Conservation (phyloP, 2,888 invertebrate genomes). For the Hypolimnas misippus region DNA sequence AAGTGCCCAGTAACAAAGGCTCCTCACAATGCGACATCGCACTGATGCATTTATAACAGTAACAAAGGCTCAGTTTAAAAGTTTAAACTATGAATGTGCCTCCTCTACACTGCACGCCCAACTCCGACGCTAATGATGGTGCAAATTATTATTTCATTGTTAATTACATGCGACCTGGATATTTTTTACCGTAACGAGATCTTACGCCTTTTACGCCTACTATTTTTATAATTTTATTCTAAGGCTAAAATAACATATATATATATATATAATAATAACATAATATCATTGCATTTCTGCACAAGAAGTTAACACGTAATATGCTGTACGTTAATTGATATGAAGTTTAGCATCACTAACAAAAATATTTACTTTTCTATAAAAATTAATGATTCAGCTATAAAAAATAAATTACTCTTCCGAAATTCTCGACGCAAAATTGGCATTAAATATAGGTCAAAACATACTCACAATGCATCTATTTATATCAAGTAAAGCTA, state of each 20-base stretch:
- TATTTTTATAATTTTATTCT: constrained; percentile 14
- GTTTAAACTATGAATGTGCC: constrained; percentile 30
- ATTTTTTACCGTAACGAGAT: constrained; percentile 23
- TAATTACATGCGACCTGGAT: constrained; percentile 34
- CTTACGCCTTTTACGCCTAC: constrained; percentile 17
- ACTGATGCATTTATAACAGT: constrained; percentile 19
- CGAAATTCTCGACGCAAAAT: constrained; percentile 53
- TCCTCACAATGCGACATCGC: constrained; percentile 19
- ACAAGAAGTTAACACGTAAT: background rate
- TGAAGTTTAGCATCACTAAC: background rate
- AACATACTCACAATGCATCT: constrained; percentile 70
- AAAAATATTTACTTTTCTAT: constrained; percentile 1
- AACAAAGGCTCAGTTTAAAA: constrained; percentile 24
- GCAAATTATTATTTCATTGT: constrained; percentile 27
- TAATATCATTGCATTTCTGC: too few relatives aligned
- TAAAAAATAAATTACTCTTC: constrained; percentile 29
- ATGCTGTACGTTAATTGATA: background rate
- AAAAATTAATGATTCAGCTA: constrained; percentile 9
- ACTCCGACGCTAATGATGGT: constrained; percentile 29
- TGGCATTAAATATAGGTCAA: constrained; percentile 73
- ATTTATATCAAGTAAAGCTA: constrained; percentile 76
- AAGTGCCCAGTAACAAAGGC: constrained; percentile 28
- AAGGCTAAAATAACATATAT: background rate
- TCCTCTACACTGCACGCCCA: constrained; percentile 12
- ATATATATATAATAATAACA: too few relatives aligned